Conservation (phyloP, 2,113 vertebrate species). For the Megaceryle maxima region DNA sequence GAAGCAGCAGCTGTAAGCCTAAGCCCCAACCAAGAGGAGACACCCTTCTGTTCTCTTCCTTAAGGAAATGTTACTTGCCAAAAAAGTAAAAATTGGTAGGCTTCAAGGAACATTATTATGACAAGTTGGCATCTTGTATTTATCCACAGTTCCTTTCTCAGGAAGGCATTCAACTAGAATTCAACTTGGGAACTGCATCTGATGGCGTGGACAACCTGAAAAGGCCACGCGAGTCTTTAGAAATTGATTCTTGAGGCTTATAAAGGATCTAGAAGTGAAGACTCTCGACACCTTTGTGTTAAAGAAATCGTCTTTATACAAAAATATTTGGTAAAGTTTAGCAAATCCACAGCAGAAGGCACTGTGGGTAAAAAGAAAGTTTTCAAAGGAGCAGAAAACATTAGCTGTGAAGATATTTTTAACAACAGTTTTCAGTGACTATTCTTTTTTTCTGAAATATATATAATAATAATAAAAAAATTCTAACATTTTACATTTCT, state of each 20-base stretch:
- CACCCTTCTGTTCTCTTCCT: conserved; percentile 17
- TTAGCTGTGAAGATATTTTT: background rate
- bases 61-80: conserved; percentile 51
- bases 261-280: background rate
- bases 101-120: conserved; percentile 34
- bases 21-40: background rate
- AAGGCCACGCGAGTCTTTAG: background rate
- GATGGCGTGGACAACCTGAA: background rate
- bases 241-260: background rate
- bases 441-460: background rate
- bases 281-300: background rate
- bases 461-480: too few relatives aligned
- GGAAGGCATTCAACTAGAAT: background rate
- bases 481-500: background rate
- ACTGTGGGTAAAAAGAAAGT: background rate
- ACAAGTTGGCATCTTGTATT: conserved; percentile 41
- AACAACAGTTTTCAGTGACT: background rate
- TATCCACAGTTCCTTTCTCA: background rate
- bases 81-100: background rate
- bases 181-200: background rate
- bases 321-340: background rate
- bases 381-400: background rate
- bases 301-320: background rate
- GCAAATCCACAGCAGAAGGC: background rate
- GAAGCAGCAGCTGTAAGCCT: background rate